These are phyloP conservation scores for Drosophila greeni DNA, from an alignment of 2,888 invertebrate species.

Conservation along the genomic window DNA sequence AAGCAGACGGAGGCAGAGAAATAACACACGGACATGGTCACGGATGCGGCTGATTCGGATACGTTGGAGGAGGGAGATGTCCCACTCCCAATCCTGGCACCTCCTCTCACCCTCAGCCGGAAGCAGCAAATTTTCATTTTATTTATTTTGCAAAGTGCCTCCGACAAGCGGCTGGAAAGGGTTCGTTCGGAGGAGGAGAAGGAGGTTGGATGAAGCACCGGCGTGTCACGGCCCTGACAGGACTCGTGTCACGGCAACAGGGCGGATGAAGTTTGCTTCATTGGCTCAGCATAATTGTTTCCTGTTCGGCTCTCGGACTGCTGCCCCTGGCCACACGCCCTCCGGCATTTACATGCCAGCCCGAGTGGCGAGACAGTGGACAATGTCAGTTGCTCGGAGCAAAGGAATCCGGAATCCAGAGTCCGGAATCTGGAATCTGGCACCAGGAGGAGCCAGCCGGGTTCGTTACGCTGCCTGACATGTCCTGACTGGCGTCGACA, in stretches of 20 bases:
- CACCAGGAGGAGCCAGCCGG: neutral
- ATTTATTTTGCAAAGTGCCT: conserved; percentile 73
- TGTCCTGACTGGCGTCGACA: conserved; percentile 37
- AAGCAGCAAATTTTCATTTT: conserved; percentile 72
- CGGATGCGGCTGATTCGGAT: conserved; percentile 59
- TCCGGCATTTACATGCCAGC: conserved; percentile 51
- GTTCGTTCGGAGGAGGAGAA: neutral
- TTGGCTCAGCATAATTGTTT: conserved; percentile 69
- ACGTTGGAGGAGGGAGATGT: neutral
- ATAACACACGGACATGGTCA: conserved; percentile 59
- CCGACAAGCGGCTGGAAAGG: conserved; percentile 16
- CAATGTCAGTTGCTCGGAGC: neutral
- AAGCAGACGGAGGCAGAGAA: conserved; percentile 21
- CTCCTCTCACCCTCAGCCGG: conserved; percentile 44
- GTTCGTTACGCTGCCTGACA: conserved; percentile 17
- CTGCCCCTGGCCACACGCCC: conserved; percentile 8
- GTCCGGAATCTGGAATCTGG: conserved; percentile 3
- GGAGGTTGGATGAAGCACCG: neutral
- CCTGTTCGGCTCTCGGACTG: conserved; percentile 50
- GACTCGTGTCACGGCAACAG: conserved; percentile 58
- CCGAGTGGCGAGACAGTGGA: neutral
- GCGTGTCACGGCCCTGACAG: conserved; percentile 35
- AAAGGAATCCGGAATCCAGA: neutral
- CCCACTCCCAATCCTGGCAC: neutral
- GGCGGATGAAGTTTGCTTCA: conserved; percentile 62